These are phyloP conservation scores for Cassiopea andromeda DNA, from an alignment of 30 jellyfish, hydroid and myxozoan species.

Conservation along the genomic window DNA sequence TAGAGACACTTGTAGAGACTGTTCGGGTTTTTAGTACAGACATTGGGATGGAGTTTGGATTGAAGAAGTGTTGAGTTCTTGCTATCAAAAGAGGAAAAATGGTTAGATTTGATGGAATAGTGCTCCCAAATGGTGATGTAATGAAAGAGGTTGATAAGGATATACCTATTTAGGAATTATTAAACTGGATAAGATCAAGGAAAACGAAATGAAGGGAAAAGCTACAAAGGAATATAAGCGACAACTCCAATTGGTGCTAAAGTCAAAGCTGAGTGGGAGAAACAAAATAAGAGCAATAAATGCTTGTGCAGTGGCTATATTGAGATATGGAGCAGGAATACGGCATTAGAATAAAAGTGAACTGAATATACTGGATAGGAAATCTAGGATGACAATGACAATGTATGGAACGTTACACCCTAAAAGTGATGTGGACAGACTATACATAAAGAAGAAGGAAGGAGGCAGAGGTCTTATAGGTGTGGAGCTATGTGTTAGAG, in stretches of 20 bases:
- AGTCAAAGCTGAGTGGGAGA: slow-evolving; percentile 2
- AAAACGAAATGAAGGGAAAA: not conserved
- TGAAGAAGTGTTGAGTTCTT: not conserved
- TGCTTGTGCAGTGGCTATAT: not conserved
- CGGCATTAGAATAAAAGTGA: not conserved
- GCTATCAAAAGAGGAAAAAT: not conserved
- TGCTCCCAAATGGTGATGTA: not conserved
- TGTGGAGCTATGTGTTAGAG: not conserved
- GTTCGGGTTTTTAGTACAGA: not conserved
- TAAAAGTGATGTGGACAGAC: not conserved
- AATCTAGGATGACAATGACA: slow-evolving; percentile 7
- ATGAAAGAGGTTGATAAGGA: not conserved
- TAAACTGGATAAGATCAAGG: not conserved
- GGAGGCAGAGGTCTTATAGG: not conserved
- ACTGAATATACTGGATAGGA: not conserved
- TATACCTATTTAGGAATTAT: not conserved
- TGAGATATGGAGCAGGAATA: not conserved
- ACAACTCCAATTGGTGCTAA: not conserved
- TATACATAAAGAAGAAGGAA: not conserved
- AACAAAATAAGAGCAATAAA: not conserved
- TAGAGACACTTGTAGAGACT: not conserved
- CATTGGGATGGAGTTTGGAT: not conserved
- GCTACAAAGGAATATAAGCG: not conserved
- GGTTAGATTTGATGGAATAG: not conserved
- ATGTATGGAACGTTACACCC: not conserved